Evolutionary conservation across 2,888 invertebrate genomes (phyloP).

Genomic region (Marronus borbonicus): DNA sequence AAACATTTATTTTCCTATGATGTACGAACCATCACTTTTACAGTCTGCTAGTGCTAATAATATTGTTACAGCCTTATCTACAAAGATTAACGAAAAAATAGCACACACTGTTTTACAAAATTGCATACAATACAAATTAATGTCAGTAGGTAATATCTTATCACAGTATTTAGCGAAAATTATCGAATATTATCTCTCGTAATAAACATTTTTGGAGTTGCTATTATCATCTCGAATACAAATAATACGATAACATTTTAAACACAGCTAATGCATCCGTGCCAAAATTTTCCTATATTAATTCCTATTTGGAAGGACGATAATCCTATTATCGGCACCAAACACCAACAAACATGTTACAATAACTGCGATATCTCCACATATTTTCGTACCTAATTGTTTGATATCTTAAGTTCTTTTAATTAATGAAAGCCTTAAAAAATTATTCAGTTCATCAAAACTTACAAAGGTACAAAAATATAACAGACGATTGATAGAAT

Average conservation of each 20-base stretch:
- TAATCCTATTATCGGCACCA: neutral
- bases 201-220: conserved; percentile 12
- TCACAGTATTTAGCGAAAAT: neutral
- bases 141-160: conserved; percentile 11
- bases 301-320: neutral
- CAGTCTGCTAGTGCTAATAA: neutral
- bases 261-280: neutral
- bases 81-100: neutral
- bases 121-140: conserved; percentile 6
- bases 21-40: too few relatives aligned
- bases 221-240: neutral
- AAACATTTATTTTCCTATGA: too few relatives aligned
- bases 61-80: neutral
- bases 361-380: too few relatives aligned
- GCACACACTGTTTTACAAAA: neutral
- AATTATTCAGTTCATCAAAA: too few relatives aligned
- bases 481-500: too few relatives aligned
- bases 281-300: neutral
- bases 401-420: too few relatives aligned
- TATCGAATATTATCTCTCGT: conserved; percentile 15
- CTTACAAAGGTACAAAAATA: too few relatives aligned
- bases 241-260: neutral
- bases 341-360: too few relatives aligned
- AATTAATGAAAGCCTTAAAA: too few relatives aligned
- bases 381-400: too few relatives aligned